Conservation (phyloP, 2,888 invertebrate species). For the Trachelus iudaicus region DNA sequence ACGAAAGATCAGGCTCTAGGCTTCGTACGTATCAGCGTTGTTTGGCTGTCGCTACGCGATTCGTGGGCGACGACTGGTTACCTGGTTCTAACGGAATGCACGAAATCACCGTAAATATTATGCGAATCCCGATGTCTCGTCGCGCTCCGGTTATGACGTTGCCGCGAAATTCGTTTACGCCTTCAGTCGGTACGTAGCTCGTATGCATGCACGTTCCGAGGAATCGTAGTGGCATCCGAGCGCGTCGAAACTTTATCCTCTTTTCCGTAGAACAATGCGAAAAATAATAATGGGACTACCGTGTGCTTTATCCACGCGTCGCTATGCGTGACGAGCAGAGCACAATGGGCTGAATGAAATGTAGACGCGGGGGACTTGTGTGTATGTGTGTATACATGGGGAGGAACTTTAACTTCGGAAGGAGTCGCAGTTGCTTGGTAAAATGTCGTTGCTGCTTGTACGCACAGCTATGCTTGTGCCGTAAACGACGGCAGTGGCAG, state of each 20-base stretch:
- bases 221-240: background rate
- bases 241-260: slow-evolving; percentile 4
- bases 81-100: background rate
- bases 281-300: background rate
- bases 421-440: background rate
- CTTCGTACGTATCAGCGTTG: background rate
- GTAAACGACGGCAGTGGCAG: background rate
- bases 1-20: background rate
- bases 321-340: slow-evolving; percentile 1
- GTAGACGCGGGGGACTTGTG: background rate
- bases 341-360: background rate
- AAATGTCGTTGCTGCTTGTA: background rate
- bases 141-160: background rate
- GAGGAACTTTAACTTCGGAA: background rate
- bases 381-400: background rate
- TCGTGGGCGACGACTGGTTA: background rate
- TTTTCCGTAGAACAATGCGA: background rate
- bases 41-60: background rate
- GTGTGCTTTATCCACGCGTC: background rate
- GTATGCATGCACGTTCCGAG: background rate
- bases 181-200: background rate
- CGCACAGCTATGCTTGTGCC: background rate
- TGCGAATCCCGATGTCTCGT: background rate
- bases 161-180: background rate
- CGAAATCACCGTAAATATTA: background rate